phyloP scores from a whole-genome alignment of 2,797 vertebrate species.

The Clarias pachynema region DNA sequence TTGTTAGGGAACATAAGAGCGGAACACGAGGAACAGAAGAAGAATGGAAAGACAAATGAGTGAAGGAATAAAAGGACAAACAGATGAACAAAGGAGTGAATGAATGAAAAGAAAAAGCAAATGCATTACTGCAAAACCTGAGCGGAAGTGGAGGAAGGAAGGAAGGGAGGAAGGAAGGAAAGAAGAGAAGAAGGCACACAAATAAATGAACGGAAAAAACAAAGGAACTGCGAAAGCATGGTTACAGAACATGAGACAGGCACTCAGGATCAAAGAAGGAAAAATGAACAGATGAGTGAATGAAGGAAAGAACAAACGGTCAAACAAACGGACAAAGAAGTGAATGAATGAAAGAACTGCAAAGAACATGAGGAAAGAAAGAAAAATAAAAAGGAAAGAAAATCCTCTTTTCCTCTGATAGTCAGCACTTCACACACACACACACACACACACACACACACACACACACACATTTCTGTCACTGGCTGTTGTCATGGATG shows the following conservation, averaged over 20 bases:
- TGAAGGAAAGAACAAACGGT: neutral
- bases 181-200: neutral
- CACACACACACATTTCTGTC: neutral
- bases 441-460: conserved; percentile 2
- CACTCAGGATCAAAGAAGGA: neutral
- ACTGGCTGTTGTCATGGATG: neutral
- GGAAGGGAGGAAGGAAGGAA: neutral
- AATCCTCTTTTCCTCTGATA: neutral
- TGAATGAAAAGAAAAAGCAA: neutral
- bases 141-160: neutral
- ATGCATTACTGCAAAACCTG: too few relatives aligned
- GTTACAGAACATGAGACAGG: neutral
- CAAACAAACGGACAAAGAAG: neutral
- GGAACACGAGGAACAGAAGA: neutral
- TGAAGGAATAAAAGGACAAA: neutral
- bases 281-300: neutral
- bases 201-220: neutral
- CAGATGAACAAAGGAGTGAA: neutral
- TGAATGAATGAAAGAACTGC: neutral
- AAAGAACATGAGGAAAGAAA: neutral
- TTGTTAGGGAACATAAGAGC: neutral
- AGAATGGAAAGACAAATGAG: neutral
- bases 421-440: neutral
- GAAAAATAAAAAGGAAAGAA: neutral
- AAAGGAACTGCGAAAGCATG: neutral